Evolutionary conservation across 2,797 vertebrate genomes (phyloP).

Genomic region (Australoheros facetus): DNA sequence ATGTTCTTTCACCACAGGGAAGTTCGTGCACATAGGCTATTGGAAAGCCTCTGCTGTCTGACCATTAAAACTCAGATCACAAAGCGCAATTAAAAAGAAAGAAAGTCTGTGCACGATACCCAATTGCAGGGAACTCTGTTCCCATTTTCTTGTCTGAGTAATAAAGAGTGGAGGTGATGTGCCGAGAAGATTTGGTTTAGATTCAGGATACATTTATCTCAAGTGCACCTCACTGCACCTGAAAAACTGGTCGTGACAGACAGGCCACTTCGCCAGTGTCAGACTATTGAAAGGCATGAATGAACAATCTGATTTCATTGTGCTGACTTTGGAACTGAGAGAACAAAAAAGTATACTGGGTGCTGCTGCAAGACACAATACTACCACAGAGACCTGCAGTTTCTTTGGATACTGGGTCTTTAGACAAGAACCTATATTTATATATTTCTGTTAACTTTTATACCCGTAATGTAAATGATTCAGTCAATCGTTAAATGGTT

Average conservation of each 20-base stretch:
- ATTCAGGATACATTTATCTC: constrained; percentile 73
- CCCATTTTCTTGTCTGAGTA: constrained; percentile 22
- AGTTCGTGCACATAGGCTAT: constrained; percentile 39
- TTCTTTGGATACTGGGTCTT: not conserved
- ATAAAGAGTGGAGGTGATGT: constrained; percentile 39
- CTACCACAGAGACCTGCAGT: not conserved
- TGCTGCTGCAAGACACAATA: constrained; percentile 9
- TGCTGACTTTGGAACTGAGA: constrained; percentile 63
- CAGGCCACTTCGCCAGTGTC: constrained; percentile 71
- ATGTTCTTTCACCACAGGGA: constrained; percentile 52
- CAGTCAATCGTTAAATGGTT: not conserved
- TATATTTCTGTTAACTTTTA: not conserved
- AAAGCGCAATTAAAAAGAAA: constrained; percentile 18
- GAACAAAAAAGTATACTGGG: constrained; percentile 45
- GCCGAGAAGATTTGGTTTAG: constrained; percentile 60
- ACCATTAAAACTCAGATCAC: constrained; percentile 34
- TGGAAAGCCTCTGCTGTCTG: constrained; percentile 41
- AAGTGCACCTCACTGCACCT: constrained; percentile 72
- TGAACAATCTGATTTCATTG: constrained; percentile 71
- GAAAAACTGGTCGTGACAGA: constrained; percentile 72
- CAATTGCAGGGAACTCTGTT: constrained; percentile 29
- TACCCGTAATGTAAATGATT: not conserved
- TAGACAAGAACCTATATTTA: not conserved
- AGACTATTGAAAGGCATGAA: constrained; percentile 63
- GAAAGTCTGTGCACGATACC: not conserved